These are phyloP conservation scores for Elmis aenea DNA, from an alignment of 2,888 invertebrate species.

Conservation along the genomic window DNA sequence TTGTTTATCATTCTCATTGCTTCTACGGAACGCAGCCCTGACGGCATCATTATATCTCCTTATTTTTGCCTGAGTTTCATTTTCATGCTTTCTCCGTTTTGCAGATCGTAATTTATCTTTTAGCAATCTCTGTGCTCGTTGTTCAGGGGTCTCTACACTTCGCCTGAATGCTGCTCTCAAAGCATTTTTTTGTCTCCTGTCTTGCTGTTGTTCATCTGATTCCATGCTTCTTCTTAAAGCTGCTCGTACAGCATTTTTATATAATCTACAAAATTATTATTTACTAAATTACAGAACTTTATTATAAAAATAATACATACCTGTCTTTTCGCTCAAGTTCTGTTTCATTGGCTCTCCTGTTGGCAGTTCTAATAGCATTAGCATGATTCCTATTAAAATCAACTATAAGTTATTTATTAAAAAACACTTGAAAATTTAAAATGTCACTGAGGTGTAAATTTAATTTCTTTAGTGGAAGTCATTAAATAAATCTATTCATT, in stretches of 20 bases:
- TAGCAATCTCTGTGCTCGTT: conserved; percentile 9
- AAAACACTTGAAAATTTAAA: too few relatives aligned
- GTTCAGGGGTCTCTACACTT: conserved; percentile 14
- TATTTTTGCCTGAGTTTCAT: conserved; percentile 12
- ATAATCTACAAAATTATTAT: conserved; percentile 4
- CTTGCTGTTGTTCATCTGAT: conserved; percentile 12
- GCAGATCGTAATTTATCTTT: conserved; percentile 15
- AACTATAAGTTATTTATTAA: too few relatives aligned
- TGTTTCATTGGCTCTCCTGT: conserved; percentile 3
- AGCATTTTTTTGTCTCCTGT: conserved; percentile 14
- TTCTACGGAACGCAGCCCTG: conserved; percentile 15
- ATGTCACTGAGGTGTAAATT: too few relatives aligned
- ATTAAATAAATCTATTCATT: too few relatives aligned
- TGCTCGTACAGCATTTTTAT: conserved; percentile 11
- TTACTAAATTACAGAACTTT: background rate
- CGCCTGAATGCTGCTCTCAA: conserved; percentile 12
- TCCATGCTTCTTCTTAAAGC: conserved; percentile 14
- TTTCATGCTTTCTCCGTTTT: conserved; percentile 11
- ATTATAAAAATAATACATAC: background rate
- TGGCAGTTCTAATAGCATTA: conserved; percentile 2
- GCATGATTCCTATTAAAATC: conserved; percentile 4
- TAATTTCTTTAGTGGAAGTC: too few relatives aligned
- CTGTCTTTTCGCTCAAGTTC: background rate
- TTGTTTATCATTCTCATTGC: conserved; percentile 13
- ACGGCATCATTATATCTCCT: conserved; percentile 18